These are phyloP conservation scores for Selene dorsalis DNA, from an alignment of 2,797 vertebrate genomes.

Conservation along the genomic window DNA sequence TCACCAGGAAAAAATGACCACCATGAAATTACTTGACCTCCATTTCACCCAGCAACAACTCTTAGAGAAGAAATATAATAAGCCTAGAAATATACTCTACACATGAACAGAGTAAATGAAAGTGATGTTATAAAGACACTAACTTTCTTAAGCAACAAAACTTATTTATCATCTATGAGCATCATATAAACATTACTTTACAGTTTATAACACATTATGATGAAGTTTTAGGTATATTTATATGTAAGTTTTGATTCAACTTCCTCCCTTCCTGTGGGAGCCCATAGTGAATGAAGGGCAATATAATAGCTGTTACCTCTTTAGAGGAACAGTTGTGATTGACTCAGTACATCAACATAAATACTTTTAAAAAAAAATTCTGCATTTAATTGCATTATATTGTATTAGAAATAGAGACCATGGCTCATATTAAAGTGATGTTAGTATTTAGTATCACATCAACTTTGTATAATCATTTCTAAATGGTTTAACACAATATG, in stretches of 20 bases:
- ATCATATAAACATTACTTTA: not conserved
- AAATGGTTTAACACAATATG: not conserved
- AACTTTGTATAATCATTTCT: not conserved
- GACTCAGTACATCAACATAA: too few species aligned
- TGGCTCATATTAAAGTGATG: not conserved
- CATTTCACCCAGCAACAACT: not conserved
- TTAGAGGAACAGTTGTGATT: too few species aligned
- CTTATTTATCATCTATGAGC: not conserved
- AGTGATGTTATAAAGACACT: not conserved
- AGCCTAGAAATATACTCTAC: not conserved
- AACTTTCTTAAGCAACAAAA: too few species aligned
- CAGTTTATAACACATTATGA: too few species aligned
- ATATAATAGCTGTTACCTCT: too few species aligned
- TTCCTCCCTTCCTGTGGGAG: not conserved
- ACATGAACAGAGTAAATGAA: too few species aligned
- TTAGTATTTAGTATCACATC: not conserved
- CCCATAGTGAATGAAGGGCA: not conserved
- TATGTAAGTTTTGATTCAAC: too few species aligned
- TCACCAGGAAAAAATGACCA: constrained; percentile 25
- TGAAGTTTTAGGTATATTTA: too few species aligned
- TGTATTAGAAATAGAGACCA: too few species aligned
- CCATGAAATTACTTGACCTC: constrained; percentile 1
- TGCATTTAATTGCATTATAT: too few species aligned
- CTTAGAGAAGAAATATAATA: too few species aligned
- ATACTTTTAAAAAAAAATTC: too few species aligned